phyloP scores from a whole-genome alignment of 2,113 vertebrate species.

The Phyllostomus hastatus region DNA sequence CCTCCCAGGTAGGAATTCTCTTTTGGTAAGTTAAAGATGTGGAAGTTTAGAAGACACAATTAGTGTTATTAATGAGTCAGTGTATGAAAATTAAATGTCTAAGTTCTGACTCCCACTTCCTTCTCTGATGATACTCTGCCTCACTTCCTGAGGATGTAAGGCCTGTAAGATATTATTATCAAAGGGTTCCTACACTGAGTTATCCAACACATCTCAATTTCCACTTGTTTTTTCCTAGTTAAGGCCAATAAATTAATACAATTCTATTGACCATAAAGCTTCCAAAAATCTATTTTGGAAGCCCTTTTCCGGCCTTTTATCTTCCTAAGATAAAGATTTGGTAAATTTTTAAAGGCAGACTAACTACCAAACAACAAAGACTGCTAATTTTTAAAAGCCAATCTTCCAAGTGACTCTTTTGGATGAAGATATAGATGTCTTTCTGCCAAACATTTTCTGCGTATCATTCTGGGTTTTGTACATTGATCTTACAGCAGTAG shows the following conservation, averaged over 20 bases:
- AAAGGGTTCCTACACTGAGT: not conserved
- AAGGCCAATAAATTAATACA: not conserved
- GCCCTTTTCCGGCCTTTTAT: not conserved
- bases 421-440: not conserved
- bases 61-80: slow-evolving; percentile 58
- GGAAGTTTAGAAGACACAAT: slow-evolving; percentile 21
- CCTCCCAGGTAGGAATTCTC: not conserved
- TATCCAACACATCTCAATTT: not conserved
- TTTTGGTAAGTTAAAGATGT: not conserved
- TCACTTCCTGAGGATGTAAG: slow-evolving; percentile 63
- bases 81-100: slow-evolving; percentile 23
- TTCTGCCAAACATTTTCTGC: not conserved
- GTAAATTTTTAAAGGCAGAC: not conserved
- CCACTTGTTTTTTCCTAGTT: not conserved
- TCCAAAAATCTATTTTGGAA: not conserved
- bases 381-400: not conserved
- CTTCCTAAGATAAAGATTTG: not conserved
- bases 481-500: not conserved
- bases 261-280: not conserved
- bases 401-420: not conserved
- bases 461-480: not conserved
- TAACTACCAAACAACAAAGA: not conserved
- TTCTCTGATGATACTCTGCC: not conserved
- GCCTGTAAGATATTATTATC: not conserved
- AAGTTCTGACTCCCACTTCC: slow-evolving; percentile 69